Evolutionary conservation across 2,888 invertebrate species (phyloP).

Genomic region (Pharmacophagus antenor): DNA sequence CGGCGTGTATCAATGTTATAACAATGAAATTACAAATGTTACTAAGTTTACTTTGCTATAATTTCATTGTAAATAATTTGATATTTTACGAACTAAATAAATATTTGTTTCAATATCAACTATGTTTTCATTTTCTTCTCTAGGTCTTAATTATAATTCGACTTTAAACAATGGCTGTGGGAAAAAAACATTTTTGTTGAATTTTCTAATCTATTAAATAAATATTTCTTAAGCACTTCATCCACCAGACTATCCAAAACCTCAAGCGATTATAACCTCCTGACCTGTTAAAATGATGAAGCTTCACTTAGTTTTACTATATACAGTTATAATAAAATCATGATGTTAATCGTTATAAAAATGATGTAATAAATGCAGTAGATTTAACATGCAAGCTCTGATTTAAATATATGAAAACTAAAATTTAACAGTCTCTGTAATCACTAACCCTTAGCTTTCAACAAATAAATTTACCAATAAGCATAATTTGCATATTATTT

Average conservation of each 20-base stretch:
- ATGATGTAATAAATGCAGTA: background rate
- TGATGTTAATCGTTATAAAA: background rate
- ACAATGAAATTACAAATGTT: slow-evolving; percentile 74
- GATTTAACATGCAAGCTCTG: background rate
- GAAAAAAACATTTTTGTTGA: slow-evolving; percentile 37
- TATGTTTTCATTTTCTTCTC: slow-evolving; percentile 45
- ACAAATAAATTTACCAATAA: background rate
- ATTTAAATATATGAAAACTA: no score
- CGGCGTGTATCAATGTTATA: slow-evolving; percentile 72
- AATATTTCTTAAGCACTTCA: slow-evolving; percentile 20
- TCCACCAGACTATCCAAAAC: slow-evolving; percentile 14
- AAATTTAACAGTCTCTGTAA: background rate
- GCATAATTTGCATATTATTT: background rate
- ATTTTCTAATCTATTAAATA: slow-evolving; percentile 32
- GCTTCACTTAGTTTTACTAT: background rate
- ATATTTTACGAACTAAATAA: slow-evolving; percentile 78
- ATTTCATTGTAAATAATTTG: slow-evolving; percentile 80
- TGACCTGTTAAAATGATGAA: slow-evolving; percentile 37
- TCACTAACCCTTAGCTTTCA: background rate
- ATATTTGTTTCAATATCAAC: slow-evolving; percentile 77
- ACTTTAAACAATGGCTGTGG: slow-evolving; percentile 44
- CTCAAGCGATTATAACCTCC: slow-evolving; percentile 30
- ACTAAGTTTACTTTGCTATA: slow-evolving; percentile 63
- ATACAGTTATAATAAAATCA: background rate
- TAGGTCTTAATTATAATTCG: slow-evolving; percentile 43